Conservation (phyloP, 2,888 invertebrate species). For the Pterostichus niger region DNA sequence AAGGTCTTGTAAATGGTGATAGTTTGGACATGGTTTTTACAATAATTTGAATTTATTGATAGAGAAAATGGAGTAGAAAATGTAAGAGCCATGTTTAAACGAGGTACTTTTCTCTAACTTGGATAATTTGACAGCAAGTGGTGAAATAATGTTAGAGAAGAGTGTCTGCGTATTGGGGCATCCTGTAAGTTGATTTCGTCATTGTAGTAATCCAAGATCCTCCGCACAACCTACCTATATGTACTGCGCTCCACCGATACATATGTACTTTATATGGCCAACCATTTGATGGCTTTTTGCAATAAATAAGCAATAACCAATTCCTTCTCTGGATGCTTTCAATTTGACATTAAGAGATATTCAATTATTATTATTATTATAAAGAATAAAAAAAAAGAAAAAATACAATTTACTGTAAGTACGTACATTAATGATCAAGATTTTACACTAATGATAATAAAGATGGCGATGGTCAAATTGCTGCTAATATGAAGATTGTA, state of each 20-base stretch:
- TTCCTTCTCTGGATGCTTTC: slow-evolving; percentile 79
- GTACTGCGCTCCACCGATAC: slow-evolving; percentile 62
- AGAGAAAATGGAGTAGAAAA: too few species aligned
- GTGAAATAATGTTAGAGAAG: too few species aligned
- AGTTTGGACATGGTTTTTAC: too few species aligned
- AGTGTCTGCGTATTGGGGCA: too few species aligned
- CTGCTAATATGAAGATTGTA: slow-evolving; percentile 77
- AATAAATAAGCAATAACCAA: slow-evolving; percentile 80
- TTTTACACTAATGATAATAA: slow-evolving; percentile 76
- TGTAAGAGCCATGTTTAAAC: too few species aligned
- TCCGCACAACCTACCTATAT: not conserved
- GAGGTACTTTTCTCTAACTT: too few species aligned
- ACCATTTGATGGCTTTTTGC: slow-evolving; percentile 76
- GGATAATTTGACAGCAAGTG: too few species aligned
- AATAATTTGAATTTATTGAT: too few species aligned
- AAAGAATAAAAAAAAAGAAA: slow-evolving; percentile 69
- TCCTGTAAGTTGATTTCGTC: too few species aligned
- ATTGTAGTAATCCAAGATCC: too few species aligned
- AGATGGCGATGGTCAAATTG: slow-evolving; percentile 76
- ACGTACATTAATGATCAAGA: slow-evolving; percentile 78
- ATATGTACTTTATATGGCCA: slow-evolving; percentile 64
- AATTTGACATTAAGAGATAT: slow-evolving; percentile 77
- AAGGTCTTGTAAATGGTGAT: too few species aligned
- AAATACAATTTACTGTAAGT: slow-evolving; percentile 77
- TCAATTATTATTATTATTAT: slow-evolving; percentile 75